Evolutionary conservation across 2,888 invertebrate species (phyloP), one percentile per base, ranked within the genome.

Genomic region (Drosophila leonis): DNA sequence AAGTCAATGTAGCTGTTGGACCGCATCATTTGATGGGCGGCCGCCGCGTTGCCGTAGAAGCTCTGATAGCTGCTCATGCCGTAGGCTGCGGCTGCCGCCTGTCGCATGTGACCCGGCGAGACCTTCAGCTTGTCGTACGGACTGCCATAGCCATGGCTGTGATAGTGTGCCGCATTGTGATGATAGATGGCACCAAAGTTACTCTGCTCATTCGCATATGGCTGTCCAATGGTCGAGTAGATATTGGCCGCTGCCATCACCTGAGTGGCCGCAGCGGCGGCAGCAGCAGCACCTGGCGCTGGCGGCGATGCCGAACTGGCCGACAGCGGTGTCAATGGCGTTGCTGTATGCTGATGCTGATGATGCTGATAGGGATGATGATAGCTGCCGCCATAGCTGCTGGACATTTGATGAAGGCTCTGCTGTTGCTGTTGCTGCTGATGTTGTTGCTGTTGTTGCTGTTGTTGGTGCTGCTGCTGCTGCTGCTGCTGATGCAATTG

Each of bases 151-250:
- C 84, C 78, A 39, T 86, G 87, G 12, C 83, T 67, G 39, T 78
- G 80, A 73, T 91, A 90, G 70, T 91, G 90, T 64, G 90, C 80
- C 24, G 89, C 78, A 78, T 92, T 92, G 29, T 92, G 91, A 75
- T 93, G 93, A 80, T 93, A 93, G 72, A 93, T 92, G 51, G 93
- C 92, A 0, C 93, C 93, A 69, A 92, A 93, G 74, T 92, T 92
- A 56, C 92, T 92, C 55, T 86, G 91, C 46, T 93, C 93, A 7
- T 83, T 78, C n/a, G 83, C 83, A 75, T 93, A 93, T 0, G 92
- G 90, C 65, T 93, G 93, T 0, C 91, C 91, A 49, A 93, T 91
- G 66, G 86, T 77, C 0, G 93, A 88, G 63, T 92, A 92, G 24
- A 92, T 90, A 54, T 91, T 93, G 65, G 91, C 88, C 24, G 92